phyloP scores from a whole-genome alignment of 2,113 vertebrate genomes.

The Ophiodon elongatus region DNA sequence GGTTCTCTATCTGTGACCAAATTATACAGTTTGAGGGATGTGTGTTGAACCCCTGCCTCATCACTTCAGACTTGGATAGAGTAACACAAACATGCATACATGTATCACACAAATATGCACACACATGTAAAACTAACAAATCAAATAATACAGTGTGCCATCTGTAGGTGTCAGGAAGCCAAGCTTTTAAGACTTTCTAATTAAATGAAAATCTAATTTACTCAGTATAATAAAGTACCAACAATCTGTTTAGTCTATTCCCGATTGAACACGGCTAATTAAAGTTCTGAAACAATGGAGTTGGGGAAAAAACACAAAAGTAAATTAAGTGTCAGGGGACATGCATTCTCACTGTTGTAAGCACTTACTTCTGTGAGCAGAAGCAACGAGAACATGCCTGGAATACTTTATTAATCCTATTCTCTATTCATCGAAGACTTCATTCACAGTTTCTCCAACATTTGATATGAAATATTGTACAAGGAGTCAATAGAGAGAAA shows the following conservation, averaged over 20 bases:
- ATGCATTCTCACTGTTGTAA: slow-evolving; percentile 26
- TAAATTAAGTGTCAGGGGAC: slow-evolving; percentile 45
- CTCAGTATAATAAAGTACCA: slow-evolving; percentile 49
- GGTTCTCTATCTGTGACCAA: background rate
- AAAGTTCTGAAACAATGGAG: slow-evolving; percentile 57
- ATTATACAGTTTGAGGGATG: background rate
- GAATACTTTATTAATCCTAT: slow-evolving; percentile 36
- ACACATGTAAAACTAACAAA: slow-evolving; percentile 3
- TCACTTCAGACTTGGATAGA: background rate
- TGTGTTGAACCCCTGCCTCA: background rate
- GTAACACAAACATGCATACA: background rate
- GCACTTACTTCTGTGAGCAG: background rate
- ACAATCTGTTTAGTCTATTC: slow-evolving; percentile 45
- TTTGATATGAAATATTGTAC: background rate
- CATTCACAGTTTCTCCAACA: background rate
- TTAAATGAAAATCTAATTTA: slow-evolving; percentile 53
- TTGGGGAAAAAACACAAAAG: background rate
- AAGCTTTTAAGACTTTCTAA: slow-evolving; percentile 40
- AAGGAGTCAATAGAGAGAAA: background rate
- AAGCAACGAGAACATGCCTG: slow-evolving; percentile 21
- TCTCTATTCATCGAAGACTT: background rate
- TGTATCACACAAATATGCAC: background rate
- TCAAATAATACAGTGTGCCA: background rate
- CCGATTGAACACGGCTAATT: slow-evolving; percentile 54
- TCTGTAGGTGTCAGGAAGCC: slow-evolving; percentile 19